phyloP scores from a whole-genome alignment of 2,888 invertebrate genomes.

The Synanthedon vespiformis region DNA sequence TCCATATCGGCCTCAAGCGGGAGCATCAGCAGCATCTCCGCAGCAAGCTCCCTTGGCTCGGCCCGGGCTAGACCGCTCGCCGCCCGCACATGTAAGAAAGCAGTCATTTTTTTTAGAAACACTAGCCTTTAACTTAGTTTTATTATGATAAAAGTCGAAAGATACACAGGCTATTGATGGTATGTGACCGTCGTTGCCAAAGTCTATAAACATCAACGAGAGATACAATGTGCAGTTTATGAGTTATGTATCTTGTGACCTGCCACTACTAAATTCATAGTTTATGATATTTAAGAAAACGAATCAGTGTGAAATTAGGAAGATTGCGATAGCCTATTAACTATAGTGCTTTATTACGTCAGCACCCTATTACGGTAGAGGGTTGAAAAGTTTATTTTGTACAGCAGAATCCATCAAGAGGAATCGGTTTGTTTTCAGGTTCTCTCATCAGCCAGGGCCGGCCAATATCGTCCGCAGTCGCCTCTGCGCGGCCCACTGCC shows the following conservation, averaged over 20 bases:
- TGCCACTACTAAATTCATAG: background rate
- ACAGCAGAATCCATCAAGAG: constrained; percentile 3
- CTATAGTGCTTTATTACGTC: background rate
- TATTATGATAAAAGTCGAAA: too few species aligned
- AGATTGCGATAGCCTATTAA: background rate
- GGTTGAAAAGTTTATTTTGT: background rate
- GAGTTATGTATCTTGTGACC: too few species aligned
- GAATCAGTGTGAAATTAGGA: background rate
- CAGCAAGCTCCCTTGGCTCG: constrained; percentile 70
- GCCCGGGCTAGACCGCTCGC: constrained; percentile 74
- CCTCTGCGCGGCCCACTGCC: constrained; percentile 73
- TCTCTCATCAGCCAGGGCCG: constrained; percentile 80
- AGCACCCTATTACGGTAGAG: background rate
- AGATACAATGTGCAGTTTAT: too few species aligned
- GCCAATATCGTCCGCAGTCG: constrained; percentile 79
- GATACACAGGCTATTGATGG: too few species aligned
- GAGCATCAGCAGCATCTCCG: constrained; percentile 71
- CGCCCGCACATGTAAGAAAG: constrained; percentile 74
- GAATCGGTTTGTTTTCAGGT: constrained; percentile 39
- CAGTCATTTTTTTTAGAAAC: too few species aligned
- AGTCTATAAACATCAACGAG: too few species aligned
- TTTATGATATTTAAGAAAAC: background rate
- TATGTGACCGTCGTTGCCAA: too few species aligned
- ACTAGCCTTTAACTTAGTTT: too few species aligned
- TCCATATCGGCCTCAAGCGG: constrained; percentile 74